Conservation (phyloP, 2,113 vertebrate species). For the Zosterops pallidus region DNA sequence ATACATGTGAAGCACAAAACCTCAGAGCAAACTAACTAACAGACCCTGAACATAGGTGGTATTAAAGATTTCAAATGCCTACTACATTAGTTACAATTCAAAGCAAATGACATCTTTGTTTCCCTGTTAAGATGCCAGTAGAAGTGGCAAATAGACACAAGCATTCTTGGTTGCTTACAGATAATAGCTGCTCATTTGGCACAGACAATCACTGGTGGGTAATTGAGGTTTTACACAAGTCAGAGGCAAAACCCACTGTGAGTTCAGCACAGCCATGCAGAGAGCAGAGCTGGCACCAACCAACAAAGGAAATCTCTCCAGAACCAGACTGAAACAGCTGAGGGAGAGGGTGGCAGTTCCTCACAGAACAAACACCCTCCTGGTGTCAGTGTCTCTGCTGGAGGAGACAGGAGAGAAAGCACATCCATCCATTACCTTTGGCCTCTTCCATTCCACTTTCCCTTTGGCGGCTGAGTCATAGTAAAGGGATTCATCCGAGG, state of each 20-base stretch:
- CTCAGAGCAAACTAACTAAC: not conserved
- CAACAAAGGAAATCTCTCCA: not conserved
- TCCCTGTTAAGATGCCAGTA: not conserved
- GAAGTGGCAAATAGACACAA: not conserved
- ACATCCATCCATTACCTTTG: slow-evolving; percentile 76
- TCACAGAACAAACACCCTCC: not conserved
- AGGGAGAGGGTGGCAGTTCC: not conserved
- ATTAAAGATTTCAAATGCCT: not conserved
- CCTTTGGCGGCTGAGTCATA: slow-evolving; percentile 75
- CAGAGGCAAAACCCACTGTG: not conserved
- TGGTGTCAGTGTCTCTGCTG: not conserved
- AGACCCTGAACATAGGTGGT: not conserved
- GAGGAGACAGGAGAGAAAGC: not conserved
- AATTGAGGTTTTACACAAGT: not conserved
- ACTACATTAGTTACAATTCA: not conserved
- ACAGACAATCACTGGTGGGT: not conserved
- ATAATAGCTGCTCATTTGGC: not conserved
- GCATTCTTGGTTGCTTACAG: not conserved
- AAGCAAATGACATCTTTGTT: not conserved
- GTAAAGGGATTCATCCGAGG: slow-evolving; percentile 82
- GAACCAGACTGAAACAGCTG: not conserved
- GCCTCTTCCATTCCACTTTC: slow-evolving; percentile 88
- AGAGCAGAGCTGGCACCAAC: not conserved
- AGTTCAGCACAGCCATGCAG: not conserved
- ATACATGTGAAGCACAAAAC: not conserved